Evolutionary conservation across 2,888 invertebrate genomes (phyloP).

Genomic region (Camponotus fellah): DNA sequence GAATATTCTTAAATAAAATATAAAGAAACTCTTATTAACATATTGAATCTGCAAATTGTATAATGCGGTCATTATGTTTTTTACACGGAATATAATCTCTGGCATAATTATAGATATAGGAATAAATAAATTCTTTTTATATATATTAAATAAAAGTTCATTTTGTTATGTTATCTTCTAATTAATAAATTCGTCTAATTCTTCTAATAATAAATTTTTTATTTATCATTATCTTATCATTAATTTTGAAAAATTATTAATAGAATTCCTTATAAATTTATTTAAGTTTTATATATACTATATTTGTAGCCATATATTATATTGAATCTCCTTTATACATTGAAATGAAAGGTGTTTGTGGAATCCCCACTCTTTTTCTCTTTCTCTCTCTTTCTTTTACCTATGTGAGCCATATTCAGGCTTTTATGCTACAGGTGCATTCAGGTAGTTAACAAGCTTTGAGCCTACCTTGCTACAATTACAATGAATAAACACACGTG

Average conservation of each 20-base stretch:
- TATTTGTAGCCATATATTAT: background rate
- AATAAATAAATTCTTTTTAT: slow-evolving; percentile 36
- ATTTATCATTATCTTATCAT: background rate
- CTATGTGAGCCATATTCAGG: slow-evolving; percentile 43
- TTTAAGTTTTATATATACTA: background rate
- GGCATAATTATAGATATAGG: slow-evolving; percentile 17
- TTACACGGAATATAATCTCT: background rate
- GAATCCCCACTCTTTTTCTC: slow-evolving; percentile 48
- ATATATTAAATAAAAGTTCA: background rate
- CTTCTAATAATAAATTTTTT: background rate
- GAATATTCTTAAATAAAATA: slow-evolving; percentile 5
- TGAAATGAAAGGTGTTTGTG: slow-evolving; percentile 29
- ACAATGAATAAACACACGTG: background rate
- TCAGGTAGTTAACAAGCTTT: slow-evolving; percentile 16
- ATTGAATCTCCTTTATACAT: background rate
- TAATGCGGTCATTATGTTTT: background rate
- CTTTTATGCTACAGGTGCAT: slow-evolving; percentile 44
- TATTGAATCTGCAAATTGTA: slow-evolving; percentile 10
- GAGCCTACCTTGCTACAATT: background rate
- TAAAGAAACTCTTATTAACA: background rate
- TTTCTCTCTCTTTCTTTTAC: slow-evolving; percentile 24
- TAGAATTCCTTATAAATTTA: background rate
- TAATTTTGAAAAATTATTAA: background rate
- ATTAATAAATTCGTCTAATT: too few species aligned
- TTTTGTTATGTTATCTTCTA: background rate